phyloP scores from a whole-genome alignment of 1,140 invertebrate species.

The Rhynchophorus ferrugineus region DNA sequence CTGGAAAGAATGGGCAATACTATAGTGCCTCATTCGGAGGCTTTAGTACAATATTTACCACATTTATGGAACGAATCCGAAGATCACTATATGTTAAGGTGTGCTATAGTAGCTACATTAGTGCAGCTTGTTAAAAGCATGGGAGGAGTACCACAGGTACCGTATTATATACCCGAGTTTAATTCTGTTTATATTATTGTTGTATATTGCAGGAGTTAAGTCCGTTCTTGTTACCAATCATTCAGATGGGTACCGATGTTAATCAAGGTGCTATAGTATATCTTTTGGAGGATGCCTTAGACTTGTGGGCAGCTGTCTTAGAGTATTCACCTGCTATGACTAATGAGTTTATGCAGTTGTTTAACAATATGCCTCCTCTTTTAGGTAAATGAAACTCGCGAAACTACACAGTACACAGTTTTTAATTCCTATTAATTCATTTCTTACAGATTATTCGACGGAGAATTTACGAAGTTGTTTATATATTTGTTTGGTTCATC shows the following conservation, averaged over 20 bases:
- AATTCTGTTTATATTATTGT: not conserved
- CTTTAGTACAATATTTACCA: slow-evolving; percentile 76
- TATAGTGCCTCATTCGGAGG: slow-evolving; percentile 62
- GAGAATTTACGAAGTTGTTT: slow-evolving; percentile 73
- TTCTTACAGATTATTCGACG: slow-evolving; percentile 60
- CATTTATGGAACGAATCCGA: slow-evolving; percentile 80
- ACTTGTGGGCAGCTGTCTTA: slow-evolving; percentile 79
- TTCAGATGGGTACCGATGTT: slow-evolving; percentile 73
- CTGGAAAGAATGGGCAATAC: slow-evolving; percentile 75
- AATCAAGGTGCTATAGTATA: slow-evolving; percentile 77
- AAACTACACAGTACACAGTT: not conserved
- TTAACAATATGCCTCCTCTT: slow-evolving; percentile 67
- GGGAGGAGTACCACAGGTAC: slow-evolving; percentile 47
- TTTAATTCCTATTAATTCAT: not conserved
- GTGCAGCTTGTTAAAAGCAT: slow-evolving; percentile 67
- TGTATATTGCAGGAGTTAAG: slow-evolving; percentile 42
- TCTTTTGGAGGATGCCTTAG: slow-evolving; percentile 84
- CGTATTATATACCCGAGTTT: not conserved
- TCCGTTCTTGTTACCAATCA: slow-evolving; percentile 66
- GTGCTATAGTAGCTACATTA: slow-evolving; percentile 82
- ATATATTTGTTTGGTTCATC: slow-evolving; percentile 74
- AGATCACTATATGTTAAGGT: slow-evolving; percentile 84
- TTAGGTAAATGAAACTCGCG: slow-evolving; percentile 64
- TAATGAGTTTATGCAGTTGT: slow-evolving; percentile 61
- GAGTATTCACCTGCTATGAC: slow-evolving; percentile 61